Evolutionary conservation across 2,113 vertebrate species (phyloP).

Genomic region (Eurypyga helias): DNA sequence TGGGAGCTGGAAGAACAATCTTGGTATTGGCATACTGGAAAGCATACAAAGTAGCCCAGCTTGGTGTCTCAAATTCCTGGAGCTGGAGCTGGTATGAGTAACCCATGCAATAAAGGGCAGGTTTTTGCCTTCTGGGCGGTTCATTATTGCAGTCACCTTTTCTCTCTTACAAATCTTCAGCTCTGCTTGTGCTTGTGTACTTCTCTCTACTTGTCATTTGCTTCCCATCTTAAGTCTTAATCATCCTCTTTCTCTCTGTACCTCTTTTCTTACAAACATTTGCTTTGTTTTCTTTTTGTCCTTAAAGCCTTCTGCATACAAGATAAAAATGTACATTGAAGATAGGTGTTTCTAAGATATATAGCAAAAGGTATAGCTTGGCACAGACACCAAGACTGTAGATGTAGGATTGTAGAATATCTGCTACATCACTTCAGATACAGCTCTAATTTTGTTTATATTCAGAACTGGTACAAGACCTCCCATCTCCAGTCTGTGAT

Average conservation of each 20-base stretch:
- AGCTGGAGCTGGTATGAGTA: neutral
- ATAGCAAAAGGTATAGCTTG: neutral
- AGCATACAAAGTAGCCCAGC: neutral
- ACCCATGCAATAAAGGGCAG: neutral
- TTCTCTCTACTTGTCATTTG: neutral
- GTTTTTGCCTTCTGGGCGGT: neutral
- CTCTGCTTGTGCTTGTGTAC: neutral
- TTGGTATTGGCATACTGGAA: neutral
- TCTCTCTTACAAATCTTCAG: neutral
- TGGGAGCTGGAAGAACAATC: neutral
- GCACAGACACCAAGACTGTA: neutral
- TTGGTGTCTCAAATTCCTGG: neutral
- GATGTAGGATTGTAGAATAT: accelerated
- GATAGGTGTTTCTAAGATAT: neutral
- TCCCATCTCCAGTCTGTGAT: neutral
- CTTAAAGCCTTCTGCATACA: neutral
- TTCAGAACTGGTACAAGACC: neutral
- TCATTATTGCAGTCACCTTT: neutral
- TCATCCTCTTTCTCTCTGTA: neutral
- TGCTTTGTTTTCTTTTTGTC: neutral
- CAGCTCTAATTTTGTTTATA: neutral
- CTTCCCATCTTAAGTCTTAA: neutral
- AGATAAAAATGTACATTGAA: neutral
- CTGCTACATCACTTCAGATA: neutral
- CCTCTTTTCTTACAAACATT: neutral